Evolutionary conservation across 2,888 invertebrate genomes (phyloP).

Genomic region (Syrphus vitripennis): DNA sequence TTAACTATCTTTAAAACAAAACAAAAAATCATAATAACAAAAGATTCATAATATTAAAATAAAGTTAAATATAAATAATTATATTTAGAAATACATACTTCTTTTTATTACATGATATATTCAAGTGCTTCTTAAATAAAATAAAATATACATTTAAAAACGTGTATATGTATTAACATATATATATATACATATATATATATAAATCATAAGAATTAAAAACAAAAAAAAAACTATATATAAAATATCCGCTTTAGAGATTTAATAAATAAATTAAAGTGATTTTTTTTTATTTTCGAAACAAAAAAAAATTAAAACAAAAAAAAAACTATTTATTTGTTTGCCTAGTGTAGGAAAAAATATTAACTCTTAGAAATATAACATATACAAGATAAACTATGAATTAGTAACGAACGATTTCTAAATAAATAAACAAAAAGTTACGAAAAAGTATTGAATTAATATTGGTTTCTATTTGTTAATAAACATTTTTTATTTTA

Average conservation of each 20-base stretch:
- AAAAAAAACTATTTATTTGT: conserved; percentile 65
- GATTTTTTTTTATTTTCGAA: conserved; percentile 56
- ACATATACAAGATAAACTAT: conserved; percentile 57
- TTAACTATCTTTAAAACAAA: conserved; percentile 43
- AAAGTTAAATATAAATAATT: conserved; percentile 70
- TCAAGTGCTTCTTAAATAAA: conserved; percentile 82
- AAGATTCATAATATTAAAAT: conserved; percentile 59
- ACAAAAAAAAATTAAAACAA: conserved; percentile 53
- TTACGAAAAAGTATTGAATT: conserved; percentile 49
- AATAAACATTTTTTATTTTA: background rate
- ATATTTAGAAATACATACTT: conserved; percentile 74
- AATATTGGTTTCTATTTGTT: conserved; percentile 36
- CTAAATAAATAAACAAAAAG: conserved; percentile 52
- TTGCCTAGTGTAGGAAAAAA: conserved; percentile 39
- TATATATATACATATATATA: conserved; percentile 58
- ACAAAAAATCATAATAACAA: conserved; percentile 64
- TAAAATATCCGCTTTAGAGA: conserved; percentile 75
- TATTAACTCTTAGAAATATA: conserved; percentile 47
- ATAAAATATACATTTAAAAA: conserved; percentile 76
- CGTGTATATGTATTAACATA: conserved; percentile 73
- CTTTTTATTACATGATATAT: conserved; percentile 80
- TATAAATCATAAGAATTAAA: conserved; percentile 68
- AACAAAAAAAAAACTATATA: conserved; percentile 67
- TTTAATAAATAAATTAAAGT: conserved; percentile 72
- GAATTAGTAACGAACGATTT: conserved; percentile 56